Evolutionary conservation across 2,797 vertebrate species (phyloP), one percentile per base, ranked within the genome.

Genomic region (Myoxocephalus aenaeus): DNA sequence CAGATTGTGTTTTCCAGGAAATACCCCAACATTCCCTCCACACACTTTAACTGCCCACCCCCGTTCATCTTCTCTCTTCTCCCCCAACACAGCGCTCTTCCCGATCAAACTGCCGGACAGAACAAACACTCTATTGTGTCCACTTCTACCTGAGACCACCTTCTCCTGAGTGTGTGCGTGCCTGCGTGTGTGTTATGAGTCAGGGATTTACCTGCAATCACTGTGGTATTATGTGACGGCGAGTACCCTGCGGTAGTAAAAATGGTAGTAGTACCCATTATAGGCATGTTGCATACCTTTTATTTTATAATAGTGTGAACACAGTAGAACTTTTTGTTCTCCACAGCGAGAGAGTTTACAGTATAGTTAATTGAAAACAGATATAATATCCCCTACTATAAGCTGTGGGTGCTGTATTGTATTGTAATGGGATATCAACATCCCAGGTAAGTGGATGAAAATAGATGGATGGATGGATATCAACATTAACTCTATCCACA

Each of bases 91-190:
- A 42, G 46, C 6, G 0, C 34, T 57, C 50, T 48, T 54, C 48
- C 29, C 27, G 71, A 64, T 73, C 70, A 51, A 64, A 73, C 13
- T 34, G 65, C 50, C 50, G 65, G 51, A 8, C 15, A 84, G 86
- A 90, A 92, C 90, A 92, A 86, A 51, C 34, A 18, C 67, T 69
- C 80, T 70, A 77, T 90, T 91, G 85, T 93, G 56, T 79, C 77
- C 65, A 50, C n/a, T 15, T 84, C 61, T 75, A 90, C 83, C 85
- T 80, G 85, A 88, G 83, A 71, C n/a, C 74, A 53, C 58, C 66
- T 65, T 70, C 61, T 46, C 34, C 38, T 27, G 11, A 38, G 54
- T 73, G 62, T 61, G 20, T 13, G 18, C 36, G 8, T 56, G 22
- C 42, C 4, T 40, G 20, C 8, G 61, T 73, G 34, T 73, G 58